Base-by-base conservation (phyloP, 2,888 invertebrate species). In the Seira sanloemensis region DNA sequence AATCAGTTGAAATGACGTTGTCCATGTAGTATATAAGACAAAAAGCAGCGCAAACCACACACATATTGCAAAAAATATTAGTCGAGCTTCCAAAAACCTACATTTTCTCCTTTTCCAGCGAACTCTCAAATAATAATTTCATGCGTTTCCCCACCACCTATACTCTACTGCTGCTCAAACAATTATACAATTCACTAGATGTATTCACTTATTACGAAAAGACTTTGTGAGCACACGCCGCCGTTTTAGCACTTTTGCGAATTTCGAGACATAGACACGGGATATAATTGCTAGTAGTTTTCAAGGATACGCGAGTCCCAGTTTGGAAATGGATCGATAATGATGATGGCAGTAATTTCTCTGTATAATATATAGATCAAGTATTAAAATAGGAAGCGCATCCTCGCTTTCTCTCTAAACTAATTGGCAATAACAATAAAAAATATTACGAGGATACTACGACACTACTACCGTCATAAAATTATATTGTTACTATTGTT, bases 1-100 rank as follows among this genome's bases (percentile, higher is more conserved):
- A 58, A 58, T 58, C 58, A 58, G 58, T 58, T 58, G 5, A 4
- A 58, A 58, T 58, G 58, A 58, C 58, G 58, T 37, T 12, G 37
- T 58, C 58, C 58, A 58, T 58, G 12, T 37, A 37, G 12, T n/a
- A n/a, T n/a, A n/a, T n/a, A n/a, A n/a, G n/a, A 37, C 37, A 37
- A 37, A 37, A 37, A n/a, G n/a, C n/a, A 37, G 37, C 37, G 12
- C 37, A 37, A 37, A n/a, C n/a, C n/a, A n/a, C n/a, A n/a, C n/a
- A n/a, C n/a, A n/a, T n/a, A n/a, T n/a, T n/a, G n/a, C n/a, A n/a
- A n/a, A n/a, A n/a, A n/a, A n/a, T n/a, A n/a, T n/a, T n/a, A n/a
- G n/a, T n/a, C n/a, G n/a, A n/a, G n/a, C n/a, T n/a, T n/a, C n/a
- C 37, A 37, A 37, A 37, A 12, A 37, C 4, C 12, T 12, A 12